Base-by-base conservation (phyloP, 2,113 vertebrate species). In the Oncorhynchus gorbuscha region DNA sequence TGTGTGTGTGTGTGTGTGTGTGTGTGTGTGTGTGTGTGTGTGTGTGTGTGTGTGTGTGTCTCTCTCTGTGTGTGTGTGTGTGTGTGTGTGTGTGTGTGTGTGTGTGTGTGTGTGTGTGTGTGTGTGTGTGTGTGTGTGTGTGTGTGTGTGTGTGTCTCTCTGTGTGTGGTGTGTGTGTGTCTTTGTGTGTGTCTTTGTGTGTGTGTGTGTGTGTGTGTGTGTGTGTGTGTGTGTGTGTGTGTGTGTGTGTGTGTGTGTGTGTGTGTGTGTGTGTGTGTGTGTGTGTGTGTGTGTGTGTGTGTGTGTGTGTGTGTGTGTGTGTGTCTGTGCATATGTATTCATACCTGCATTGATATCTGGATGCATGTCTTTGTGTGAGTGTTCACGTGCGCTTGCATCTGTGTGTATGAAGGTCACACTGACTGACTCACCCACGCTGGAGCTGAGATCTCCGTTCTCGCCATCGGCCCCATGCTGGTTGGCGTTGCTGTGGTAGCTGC, bases 371-470 rank as follows among this genome's bases (percentile, higher is more conserved):
- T 49, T 20, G 39, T 12, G n/a, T 49, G 20, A 24, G n/a, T 49
- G 30, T 28, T 28, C 20, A 9, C 5, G 12, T 48, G 30, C 7
- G 18, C 59, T 4, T 67, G 66, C 4, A 65, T 62, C 51, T 76
- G 28, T 65, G 81, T 83, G 65, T 65, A 68, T 75, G 75, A 78
- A 82, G 73, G 76, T 71, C 79, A 76, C 84, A 94, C 97, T 96
- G 91, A 98, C 97, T 97, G 1, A 98, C 95, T 62, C 6, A 62
- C 51, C 51, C 51, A 55, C 14, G 82, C 95, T 94, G 89, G 97
- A 97, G 93, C 96, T 95, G 84, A 99, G 94, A 91, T 99, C 98
- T 83, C 98, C 98, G 20, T 99, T 99, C 91, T 99, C 98, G 24
- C 96, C 95, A 78, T 99, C 96, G 66, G 82, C 92, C 85, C 95